These are phyloP conservation scores for Lepilemur ruficaudatus DNA, from an alignment of 2,797 vertebrate species.

Conservation along the genomic window DNA sequence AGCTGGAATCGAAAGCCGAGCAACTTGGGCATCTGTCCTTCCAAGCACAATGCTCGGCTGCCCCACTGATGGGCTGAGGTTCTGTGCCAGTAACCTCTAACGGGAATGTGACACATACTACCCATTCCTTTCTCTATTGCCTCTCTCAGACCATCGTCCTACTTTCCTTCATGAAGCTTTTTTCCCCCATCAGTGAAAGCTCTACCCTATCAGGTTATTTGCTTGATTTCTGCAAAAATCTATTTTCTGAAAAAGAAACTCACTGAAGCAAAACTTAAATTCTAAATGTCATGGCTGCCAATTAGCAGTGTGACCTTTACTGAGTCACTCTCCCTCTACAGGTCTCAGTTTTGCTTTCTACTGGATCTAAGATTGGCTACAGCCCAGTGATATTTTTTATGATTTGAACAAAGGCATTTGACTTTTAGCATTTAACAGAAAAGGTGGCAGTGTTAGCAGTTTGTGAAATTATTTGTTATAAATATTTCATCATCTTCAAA, in stretches of 20 bases:
- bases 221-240: conserved; percentile 40
- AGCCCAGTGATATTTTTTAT: not conserved
- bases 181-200: not conserved
- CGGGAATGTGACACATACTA: not conserved
- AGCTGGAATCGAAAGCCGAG: not conserved
- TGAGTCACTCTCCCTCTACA: not conserved
- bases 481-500: not conserved
- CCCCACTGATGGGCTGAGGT: not conserved
- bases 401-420: not conserved
- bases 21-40: not conserved
- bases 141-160: not conserved
- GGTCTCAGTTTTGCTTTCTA: not conserved
- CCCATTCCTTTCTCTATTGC: not conserved
- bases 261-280: conserved; percentile 42
- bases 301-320: conserved; percentile 56
- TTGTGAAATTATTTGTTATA: not conserved
- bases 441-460: not conserved
- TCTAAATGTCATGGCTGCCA: conserved; percentile 62
- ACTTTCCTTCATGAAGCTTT: not conserved
- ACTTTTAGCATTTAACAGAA: not conserved
- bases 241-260: conserved; percentile 28
- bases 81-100: not conserved
- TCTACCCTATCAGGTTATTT: not conserved
- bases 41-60: not conserved
- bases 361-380: not conserved